Conservation (phyloP, 2,113 vertebrate genomes). For the Ailuropoda melanoleuca region DNA sequence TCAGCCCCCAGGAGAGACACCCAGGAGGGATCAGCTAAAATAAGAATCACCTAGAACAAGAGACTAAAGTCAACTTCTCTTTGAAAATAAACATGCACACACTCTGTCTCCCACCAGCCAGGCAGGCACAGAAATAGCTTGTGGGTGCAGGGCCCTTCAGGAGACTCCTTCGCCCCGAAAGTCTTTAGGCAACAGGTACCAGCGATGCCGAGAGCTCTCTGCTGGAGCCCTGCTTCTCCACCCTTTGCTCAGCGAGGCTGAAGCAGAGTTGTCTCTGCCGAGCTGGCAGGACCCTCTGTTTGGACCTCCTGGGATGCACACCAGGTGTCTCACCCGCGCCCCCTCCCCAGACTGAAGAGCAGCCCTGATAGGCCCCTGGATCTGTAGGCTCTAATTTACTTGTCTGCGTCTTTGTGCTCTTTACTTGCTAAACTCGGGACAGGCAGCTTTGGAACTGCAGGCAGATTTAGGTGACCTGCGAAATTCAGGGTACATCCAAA, state of each 20-base stretch:
- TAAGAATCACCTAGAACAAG: neutral
- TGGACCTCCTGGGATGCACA: neutral
- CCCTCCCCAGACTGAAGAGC: neutral
- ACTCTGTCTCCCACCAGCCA: neutral
- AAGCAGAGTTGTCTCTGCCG: rapidly evolving
- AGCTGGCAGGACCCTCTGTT: neutral
- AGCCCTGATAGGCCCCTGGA: neutral
- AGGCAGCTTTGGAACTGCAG: neutral
- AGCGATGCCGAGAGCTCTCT: rapidly evolving
- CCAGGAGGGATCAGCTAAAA: neutral
- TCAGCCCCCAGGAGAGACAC: neutral
- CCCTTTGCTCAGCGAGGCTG: rapidly evolving
- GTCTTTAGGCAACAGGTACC: neutral
- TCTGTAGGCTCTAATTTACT: neutral
- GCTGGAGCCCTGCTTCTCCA: neutral
- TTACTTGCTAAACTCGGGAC: neutral
- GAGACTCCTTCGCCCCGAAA: neutral
- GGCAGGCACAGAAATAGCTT: neutral
- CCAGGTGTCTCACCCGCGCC: rapidly evolving
- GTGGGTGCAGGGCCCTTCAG: neutral
- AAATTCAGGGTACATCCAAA: neutral
- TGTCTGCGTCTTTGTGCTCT: neutral
- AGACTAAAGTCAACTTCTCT: neutral
- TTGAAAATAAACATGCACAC: neutral
- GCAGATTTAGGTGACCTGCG: neutral